Percentiles rank a stretch among this genome's conserved stretches.
Evolutionary conservation across 2,797 vertebrate genomes (phyloP).

Genomic region (Tauraco hartlaubi): DNA sequence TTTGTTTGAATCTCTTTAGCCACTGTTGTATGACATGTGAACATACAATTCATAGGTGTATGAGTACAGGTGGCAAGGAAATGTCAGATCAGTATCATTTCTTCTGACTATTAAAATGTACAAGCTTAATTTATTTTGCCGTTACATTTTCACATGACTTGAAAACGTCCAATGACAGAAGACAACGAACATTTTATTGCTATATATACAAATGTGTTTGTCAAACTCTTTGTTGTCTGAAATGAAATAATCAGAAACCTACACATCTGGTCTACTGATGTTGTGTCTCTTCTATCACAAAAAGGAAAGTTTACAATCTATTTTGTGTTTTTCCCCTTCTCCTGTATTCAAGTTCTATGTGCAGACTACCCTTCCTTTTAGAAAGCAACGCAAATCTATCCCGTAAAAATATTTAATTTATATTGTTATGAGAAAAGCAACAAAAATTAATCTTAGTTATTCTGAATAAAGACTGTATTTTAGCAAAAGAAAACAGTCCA

Average conservation of each 20-base stretch:
- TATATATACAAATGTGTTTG: background rate
- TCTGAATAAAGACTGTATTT: background rate
- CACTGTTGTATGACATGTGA: background rate
- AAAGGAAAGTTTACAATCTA: background rate
- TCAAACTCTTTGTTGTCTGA: background rate
- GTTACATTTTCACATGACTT: background rate
- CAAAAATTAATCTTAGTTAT: background rate
- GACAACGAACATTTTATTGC: background rate
- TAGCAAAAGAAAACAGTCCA: background rate
- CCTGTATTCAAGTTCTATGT: background rate
- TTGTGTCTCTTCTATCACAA: background rate
- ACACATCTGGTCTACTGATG: background rate
- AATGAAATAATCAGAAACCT: conserved; percentile 50
- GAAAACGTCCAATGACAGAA: background rate
- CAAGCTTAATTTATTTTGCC: background rate
- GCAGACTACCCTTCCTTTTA: background rate
- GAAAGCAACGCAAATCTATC: background rate
- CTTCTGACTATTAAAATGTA: background rate
- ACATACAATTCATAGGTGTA: background rate
- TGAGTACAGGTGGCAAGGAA: background rate
- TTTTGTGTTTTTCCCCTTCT: background rate
- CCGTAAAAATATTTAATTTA: background rate
- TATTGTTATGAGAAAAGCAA: background rate
- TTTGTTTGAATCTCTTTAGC: conserved; percentile 10
- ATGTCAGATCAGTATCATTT: background rate